phyloP scores from a whole-genome alignment of 1,140 invertebrate species.

The Drosophila burlai region DNA sequence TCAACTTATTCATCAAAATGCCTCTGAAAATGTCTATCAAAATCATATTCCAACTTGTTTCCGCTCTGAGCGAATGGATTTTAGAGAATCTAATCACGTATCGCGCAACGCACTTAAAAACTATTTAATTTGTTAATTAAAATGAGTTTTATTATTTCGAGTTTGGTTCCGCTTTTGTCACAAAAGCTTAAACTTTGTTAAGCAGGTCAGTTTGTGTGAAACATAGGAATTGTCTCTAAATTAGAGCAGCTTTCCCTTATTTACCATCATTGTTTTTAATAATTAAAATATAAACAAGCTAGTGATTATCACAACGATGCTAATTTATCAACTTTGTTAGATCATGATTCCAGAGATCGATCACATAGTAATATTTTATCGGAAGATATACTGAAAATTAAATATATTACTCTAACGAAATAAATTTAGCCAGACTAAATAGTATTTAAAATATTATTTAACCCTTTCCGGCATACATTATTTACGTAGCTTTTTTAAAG shows the following conservation, averaged over 20 bases:
- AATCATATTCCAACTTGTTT: conserved; percentile 53
- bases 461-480: no score
- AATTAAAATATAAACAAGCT: not conserved
- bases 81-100: conserved; percentile 32
- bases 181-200: not conserved
- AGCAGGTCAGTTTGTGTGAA: not conserved
- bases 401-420: no score
- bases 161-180: not conserved
- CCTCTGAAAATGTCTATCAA: conserved; percentile 24
- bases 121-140: conserved; percentile 2
- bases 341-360: not conserved
- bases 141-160: not conserved
- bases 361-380: no score
- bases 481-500: no score
- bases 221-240: not conserved
- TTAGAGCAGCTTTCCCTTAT: not conserved
- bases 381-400: no score
- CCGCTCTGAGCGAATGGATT: conserved; percentile 33
- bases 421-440: no score
- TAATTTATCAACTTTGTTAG: not conserved
- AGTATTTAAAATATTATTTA: no score
- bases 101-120: not conserved
- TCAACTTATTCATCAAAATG: conserved; percentile 19
- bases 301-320: not conserved
- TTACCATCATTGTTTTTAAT: not conserved